Conservation (phyloP, 2,888 invertebrate species). For the Heliconius hortense region DNA sequence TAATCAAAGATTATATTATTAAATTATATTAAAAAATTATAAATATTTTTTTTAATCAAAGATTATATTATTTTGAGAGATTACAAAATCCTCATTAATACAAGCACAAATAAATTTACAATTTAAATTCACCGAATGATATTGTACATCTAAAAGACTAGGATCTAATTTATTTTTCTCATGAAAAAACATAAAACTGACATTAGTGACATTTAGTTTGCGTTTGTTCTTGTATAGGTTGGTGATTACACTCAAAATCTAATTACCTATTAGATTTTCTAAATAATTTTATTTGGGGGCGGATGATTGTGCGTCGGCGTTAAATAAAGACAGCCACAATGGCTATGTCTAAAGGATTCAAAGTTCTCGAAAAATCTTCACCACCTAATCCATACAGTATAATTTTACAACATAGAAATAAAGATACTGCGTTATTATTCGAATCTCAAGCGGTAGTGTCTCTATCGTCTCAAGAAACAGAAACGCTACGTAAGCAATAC, state of each 20-base stretch:
- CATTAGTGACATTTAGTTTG: constrained; percentile 36
- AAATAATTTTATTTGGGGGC: constrained; percentile 52
- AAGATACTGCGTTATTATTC: constrained; percentile 92
- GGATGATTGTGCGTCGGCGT: constrained; percentile 58
- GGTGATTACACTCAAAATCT: constrained; percentile 30
- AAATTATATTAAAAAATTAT: no score
- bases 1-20: no score
- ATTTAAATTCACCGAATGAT: no score
- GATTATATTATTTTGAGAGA: no score
- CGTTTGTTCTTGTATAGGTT: constrained; percentile 31
- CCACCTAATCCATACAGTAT: constrained; percentile 94
- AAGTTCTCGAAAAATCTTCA: constrained; percentile 93
- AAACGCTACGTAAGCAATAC: constrained; percentile 93
- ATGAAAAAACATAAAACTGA: constrained; percentile 15
- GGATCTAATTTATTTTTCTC: neutral
- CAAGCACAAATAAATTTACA: no score
- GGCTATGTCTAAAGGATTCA: constrained; percentile 97
- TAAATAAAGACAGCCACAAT: constrained; percentile 69
- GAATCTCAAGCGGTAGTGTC: constrained; percentile 96
- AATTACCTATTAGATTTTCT: constrained; percentile 26
- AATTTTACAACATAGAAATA: constrained; percentile 93
- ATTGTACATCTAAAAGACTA: neutral
- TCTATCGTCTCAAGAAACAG: constrained; percentile 93
- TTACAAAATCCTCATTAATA: no score
- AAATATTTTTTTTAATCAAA: no score